Conservation (phyloP, 2,113 vertebrate species). For the Mesitornis unicolor region DNA sequence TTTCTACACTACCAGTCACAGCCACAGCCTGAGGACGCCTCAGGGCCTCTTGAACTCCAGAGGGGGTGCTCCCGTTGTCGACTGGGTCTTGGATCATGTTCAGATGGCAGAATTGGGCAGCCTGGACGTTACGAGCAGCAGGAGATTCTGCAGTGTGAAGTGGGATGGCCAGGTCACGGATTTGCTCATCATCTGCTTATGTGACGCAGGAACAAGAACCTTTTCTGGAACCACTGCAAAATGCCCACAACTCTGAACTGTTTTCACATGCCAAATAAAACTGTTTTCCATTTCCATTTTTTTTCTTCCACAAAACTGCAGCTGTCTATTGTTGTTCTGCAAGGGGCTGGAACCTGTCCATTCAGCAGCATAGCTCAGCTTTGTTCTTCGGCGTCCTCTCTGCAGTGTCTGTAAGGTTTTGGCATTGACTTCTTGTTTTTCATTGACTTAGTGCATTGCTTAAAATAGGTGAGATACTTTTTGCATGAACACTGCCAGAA, state of each 20-base stretch:
- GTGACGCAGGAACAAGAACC: not conserved
- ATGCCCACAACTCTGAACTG: not conserved
- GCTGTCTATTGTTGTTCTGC: not conserved
- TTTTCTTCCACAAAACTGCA: not conserved
- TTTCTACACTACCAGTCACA: not conserved
- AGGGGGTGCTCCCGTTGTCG: accelerated
- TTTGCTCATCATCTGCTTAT: not conserved
- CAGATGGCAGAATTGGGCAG: not conserved
- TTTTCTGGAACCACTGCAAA: not conserved
- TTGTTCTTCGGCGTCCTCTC: not conserved
- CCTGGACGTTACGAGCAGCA: not conserved
- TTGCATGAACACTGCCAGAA: not conserved
- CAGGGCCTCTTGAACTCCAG: not conserved
- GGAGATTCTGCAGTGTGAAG: not conserved
- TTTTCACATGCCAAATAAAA: not conserved
- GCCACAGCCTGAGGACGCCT: not conserved
- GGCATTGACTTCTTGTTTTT: not conserved
- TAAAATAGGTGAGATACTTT: not conserved
- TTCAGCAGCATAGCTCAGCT: not conserved
- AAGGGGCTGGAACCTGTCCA: not conserved
- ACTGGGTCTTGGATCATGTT: not conserved
- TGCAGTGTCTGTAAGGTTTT: not conserved
- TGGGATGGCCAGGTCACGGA: not conserved
- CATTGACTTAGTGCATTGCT: not conserved
- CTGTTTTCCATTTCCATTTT: not conserved